Conservation (phyloP, 2,113 vertebrate genomes). For the Microtus richardsoni region DNA sequence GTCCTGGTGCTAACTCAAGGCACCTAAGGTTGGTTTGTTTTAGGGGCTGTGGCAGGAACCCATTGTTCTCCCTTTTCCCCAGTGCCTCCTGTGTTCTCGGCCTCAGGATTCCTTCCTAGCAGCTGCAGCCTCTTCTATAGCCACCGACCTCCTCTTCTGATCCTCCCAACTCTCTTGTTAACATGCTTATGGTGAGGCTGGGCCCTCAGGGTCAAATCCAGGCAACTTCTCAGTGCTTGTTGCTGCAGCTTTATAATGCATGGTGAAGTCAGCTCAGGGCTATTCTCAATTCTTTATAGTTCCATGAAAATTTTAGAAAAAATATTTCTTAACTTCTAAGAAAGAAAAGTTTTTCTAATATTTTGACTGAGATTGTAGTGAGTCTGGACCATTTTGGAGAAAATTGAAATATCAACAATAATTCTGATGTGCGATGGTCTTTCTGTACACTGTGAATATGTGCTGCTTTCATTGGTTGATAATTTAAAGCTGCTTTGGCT, state of each 20-base stretch:
- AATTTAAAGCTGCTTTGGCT: too few species aligned
- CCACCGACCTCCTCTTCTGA: background rate
- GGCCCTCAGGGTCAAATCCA: background rate
- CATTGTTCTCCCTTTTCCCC: too few species aligned
- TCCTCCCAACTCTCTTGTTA: background rate
- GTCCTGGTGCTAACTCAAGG: background rate
- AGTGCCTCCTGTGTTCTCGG: background rate
- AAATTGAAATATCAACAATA: background rate
- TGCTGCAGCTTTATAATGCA: background rate
- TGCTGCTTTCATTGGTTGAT: too few species aligned
- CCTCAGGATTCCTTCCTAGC: background rate
- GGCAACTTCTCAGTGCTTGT: background rate
- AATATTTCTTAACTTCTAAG: background rate
- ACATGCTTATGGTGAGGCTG: background rate
- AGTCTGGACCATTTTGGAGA: background rate
- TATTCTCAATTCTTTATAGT: background rate
- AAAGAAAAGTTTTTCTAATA: background rate
- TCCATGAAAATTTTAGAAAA: background rate
- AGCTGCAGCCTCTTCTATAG: background rate
- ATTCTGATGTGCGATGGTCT: too few species aligned
- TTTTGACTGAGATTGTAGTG: background rate
- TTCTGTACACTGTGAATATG: too few species aligned
- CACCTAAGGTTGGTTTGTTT: background rate
- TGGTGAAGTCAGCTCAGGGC: background rate
- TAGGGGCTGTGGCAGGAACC: background rate